These are phyloP conservation scores for Pterobdella sp. DNA, from an alignment of 2,888 invertebrate genomes.

Conservation along the genomic window DNA sequence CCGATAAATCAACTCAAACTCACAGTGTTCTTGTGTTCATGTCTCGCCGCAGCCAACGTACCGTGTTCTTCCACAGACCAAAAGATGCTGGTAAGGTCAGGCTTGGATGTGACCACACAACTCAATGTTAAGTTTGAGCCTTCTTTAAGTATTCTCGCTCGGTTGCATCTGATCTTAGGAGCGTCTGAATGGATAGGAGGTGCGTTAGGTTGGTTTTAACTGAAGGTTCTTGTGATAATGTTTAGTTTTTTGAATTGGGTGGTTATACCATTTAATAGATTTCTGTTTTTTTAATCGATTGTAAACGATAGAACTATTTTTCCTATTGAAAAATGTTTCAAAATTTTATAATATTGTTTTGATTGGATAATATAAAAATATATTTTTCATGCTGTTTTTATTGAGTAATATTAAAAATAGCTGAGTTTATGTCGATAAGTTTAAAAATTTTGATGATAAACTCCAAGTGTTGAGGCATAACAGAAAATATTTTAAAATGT, in stretches of 20 bases:
- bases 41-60: not conserved
- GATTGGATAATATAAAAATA: no score
- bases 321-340: no score
- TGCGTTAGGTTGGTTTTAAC: not conserved
- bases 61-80: not conserved
- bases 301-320: no score
- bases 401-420: no score
- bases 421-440: no score
- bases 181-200: not conserved
- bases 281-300: not conserved
- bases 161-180: slow-evolving; percentile 6
- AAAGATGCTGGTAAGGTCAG: slow-evolving; percentile 1
- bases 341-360: no score
- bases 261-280: not conserved
- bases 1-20: no score
- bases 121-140: not conserved
- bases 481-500: no score
- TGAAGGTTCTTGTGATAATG: not conserved
- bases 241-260: not conserved
- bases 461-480: no score
- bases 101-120: slow-evolving; percentile 2
- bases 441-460: no score
- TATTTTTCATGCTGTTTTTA: no score
- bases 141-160: not conserved
- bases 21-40: slow-evolving; percentile 8